Conservation (phyloP, 1,140 invertebrate species). For the Ips typographus region DNA sequence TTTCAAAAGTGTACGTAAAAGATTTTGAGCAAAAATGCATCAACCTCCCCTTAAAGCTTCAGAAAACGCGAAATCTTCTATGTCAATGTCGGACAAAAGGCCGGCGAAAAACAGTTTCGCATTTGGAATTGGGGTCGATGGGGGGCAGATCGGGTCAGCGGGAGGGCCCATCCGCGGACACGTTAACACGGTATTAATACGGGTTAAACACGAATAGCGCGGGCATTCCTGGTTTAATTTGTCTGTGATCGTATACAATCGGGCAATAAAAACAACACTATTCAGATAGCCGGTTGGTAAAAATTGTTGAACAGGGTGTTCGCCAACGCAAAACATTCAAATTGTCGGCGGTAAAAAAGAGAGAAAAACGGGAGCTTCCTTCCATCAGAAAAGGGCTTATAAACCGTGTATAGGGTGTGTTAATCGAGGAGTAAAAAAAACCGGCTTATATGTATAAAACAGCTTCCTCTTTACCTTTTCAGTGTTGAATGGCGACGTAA, state of each 20-base stretch:
- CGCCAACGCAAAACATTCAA: neutral
- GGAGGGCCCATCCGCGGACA: constrained; percentile 25
- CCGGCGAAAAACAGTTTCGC: constrained; percentile 17
- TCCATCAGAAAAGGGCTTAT: too few species aligned
- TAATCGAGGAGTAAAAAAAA: neutral
- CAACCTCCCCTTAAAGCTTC: too few species aligned
- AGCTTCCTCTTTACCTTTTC: constrained; percentile 15
- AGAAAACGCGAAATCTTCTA: neutral
- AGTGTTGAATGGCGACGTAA: constrained; percentile 17
- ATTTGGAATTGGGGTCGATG: constrained; percentile 20
- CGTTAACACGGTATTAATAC: constrained; percentile 34
- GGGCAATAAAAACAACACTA: constrained; percentile 27
- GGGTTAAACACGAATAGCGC: constrained; percentile 22
- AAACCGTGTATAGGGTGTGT: too few species aligned
- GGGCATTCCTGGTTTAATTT: constrained; percentile 33
- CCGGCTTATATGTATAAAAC: neutral
- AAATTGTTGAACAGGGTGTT: neutral
- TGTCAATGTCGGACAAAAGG: constrained; percentile 21
- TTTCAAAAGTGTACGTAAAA: too few species aligned
- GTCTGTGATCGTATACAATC: constrained; percentile 29
- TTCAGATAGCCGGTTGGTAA: constrained; percentile 7
- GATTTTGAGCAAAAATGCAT: too few species aligned
- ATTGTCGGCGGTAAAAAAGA: too few species aligned
- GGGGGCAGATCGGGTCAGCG: constrained; percentile 26
- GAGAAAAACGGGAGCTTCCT: too few species aligned